These are phyloP conservation scores for Clitarchus hookeri DNA, from an alignment of 2,888 invertebrate genomes.

Conservation along the genomic window DNA sequence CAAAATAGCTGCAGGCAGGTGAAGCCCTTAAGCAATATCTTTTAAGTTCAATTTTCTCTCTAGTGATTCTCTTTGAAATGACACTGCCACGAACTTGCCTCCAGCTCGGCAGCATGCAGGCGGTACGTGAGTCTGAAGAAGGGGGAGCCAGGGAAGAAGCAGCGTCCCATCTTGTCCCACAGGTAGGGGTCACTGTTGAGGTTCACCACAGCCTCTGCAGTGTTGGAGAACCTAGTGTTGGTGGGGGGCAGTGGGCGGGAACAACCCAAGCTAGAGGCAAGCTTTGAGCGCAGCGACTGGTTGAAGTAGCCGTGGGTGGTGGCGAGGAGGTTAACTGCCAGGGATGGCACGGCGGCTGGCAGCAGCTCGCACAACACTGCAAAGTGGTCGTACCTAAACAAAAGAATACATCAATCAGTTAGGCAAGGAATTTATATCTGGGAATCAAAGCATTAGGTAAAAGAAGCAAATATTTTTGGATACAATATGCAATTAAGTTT, in stretches of 20 bases:
- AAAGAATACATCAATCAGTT: conserved; percentile 47
- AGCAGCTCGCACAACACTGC: conserved; percentile 69
- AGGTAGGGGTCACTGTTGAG: conserved; percentile 65
- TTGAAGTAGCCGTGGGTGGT: conserved; percentile 65
- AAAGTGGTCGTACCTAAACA: conserved; percentile 68
- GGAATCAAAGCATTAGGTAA: not conserved
- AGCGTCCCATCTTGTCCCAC: conserved; percentile 63
- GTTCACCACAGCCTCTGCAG: conserved; percentile 56
- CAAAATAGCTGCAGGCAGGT: no score
- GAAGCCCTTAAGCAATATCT: no score
- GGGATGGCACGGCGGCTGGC: conserved; percentile 67
- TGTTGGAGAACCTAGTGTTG: conserved; percentile 35
- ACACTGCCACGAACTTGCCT: conserved; percentile 48
- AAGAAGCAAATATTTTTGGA: no score
- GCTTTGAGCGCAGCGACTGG: conserved; percentile 56
- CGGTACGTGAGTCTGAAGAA: conserved; percentile 59
- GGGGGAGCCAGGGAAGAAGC: conserved; percentile 67
- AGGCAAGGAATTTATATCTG: not conserved
- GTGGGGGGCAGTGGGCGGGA: conserved; percentile 50
- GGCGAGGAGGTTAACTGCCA: conserved; percentile 65
- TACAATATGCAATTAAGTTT: no score
- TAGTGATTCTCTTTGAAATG: no score
- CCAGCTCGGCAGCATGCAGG: conserved; percentile 54
- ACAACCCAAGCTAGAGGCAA: conserved; percentile 60
- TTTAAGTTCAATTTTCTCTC: no score